Base-by-base conservation (phyloP, 2,113 vertebrate species). In the Bos indicus region DNA sequence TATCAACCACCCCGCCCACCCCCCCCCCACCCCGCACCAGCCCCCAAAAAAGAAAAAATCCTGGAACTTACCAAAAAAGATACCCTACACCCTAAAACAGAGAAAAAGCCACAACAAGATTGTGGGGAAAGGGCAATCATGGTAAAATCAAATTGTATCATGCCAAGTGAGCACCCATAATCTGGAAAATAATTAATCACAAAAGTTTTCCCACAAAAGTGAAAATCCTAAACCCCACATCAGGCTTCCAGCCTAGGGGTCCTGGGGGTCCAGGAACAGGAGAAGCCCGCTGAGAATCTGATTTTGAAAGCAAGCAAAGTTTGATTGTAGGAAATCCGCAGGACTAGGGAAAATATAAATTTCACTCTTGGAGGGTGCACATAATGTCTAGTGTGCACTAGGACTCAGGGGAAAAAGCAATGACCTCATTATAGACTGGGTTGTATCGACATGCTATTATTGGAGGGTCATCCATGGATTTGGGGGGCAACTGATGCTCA, bases 1-100 rank as follows among this genome's bases (percentile, higher is more conserved):
- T 43, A 43, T 36, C 21, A 77, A 25, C 36, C 21, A 43, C 11
- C 11, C 6, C 1, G 6, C 11, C 21, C 1, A 2, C n/a, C 19
- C 36, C 11, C 11, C 1, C 4, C n/a, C 19, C n/a, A n/a, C n/a
- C 0, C 11, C 46, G 8, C 46, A 40, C 43, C 2, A 0, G 48
- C 48, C 11, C 2, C 4, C 10, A 5, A 36, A 71, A 67, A 19
- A n/a, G 3, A n/a, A 40, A 74, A 77, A 77, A 43, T 2, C 12
- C 23, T 43, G 23, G 23, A 77, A 26, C 36, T 43, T 77, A 14
- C 1, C 3, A 25, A 77, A 43, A 77, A 43, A 77, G 12, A 43
- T 77, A 77, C 40, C 40, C 7, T 43, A 26, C 6, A 14, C 6
- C 40, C 6, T 43, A 77, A 77, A 23, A 43, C 12, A 77, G 40